A percentile compares a stretch with the other conserved stretches of the same genome.
phyloP scores from a whole-genome alignment of 2,797 vertebrate species.

The Megaceryle alcyon region DNA sequence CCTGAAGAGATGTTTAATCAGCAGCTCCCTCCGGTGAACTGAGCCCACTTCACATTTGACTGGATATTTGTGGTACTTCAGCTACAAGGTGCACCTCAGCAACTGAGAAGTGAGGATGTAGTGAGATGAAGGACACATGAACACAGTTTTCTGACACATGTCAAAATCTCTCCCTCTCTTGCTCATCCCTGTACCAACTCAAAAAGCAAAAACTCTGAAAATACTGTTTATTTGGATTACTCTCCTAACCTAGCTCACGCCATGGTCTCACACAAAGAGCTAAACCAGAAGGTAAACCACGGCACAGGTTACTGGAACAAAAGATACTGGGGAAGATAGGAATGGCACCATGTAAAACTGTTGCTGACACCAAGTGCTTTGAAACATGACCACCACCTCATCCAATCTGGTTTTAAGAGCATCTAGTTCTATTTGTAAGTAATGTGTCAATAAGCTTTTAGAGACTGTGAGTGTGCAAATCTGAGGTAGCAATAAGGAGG shows the following conservation, averaged over 20 bases:
- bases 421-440: neutral
- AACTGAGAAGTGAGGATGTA: neutral
- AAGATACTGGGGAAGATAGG: neutral
- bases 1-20: neutral
- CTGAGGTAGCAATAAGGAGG: neutral
- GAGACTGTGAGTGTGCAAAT: neutral
- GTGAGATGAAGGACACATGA: neutral
- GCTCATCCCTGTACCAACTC: neutral
- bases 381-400: neutral
- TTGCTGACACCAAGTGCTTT: neutral
- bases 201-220: neutral
- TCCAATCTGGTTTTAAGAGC: neutral
- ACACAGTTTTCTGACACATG: neutral
- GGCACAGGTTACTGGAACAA: neutral
- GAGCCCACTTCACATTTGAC: neutral
- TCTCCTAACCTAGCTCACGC: neutral
- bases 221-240: neutral
- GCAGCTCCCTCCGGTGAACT: neutral
- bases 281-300: neutral
- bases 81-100: neutral
- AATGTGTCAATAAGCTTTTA: neutral
- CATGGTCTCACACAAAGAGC: neutral
- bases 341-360: neutral
- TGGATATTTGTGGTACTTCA: neutral
- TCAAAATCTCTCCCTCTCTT: neutral